Conservation (phyloP, 1,140 invertebrate genomes). For the Caligus rogercresseyi region DNA sequence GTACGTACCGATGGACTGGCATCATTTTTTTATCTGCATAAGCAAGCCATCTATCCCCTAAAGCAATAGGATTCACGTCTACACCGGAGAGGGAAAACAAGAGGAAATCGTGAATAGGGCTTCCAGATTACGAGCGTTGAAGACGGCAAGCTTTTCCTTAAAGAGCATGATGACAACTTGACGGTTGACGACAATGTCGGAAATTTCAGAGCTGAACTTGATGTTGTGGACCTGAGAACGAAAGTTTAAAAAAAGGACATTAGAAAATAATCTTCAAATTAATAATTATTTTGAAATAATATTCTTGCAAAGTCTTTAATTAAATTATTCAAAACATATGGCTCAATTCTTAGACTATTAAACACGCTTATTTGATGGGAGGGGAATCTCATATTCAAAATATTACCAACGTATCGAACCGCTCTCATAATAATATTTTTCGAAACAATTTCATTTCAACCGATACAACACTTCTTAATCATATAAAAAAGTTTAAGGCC, state of each 20-base stretch:
- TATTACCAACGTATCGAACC: no score
- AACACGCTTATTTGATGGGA: no score
- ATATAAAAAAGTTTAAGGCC: no score
- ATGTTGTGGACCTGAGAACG: slow-evolving; percentile 50
- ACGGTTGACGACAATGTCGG: slow-evolving; percentile 66
- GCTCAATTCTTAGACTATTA: background rate
- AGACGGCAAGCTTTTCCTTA: slow-evolving; percentile 68
- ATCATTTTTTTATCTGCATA: slow-evolving; percentile 67
- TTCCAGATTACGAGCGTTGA: slow-evolving; percentile 68
- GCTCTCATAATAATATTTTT: no score
- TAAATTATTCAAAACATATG: background rate
- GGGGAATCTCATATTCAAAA: no score
- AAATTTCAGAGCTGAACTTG: slow-evolving; percentile 75
- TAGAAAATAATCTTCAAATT: background rate
- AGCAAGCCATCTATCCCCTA: slow-evolving; percentile 50
- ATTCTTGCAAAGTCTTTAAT: background rate
- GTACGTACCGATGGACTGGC: slow-evolving; percentile 48
- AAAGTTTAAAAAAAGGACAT: slow-evolving; percentile 19
- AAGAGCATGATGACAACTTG: slow-evolving; percentile 33
- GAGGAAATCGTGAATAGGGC: slow-evolving; percentile 67
- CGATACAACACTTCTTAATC: no score
- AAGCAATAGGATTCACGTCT: slow-evolving; percentile 56
- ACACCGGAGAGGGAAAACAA: slow-evolving; percentile 71
- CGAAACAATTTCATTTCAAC: no score
- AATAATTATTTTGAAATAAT: background rate